Evolutionary conservation across 2,888 invertebrate species (phyloP), one percentile per base, ranked within the genome.

Genomic region (Euzophera pinguis): DNA sequence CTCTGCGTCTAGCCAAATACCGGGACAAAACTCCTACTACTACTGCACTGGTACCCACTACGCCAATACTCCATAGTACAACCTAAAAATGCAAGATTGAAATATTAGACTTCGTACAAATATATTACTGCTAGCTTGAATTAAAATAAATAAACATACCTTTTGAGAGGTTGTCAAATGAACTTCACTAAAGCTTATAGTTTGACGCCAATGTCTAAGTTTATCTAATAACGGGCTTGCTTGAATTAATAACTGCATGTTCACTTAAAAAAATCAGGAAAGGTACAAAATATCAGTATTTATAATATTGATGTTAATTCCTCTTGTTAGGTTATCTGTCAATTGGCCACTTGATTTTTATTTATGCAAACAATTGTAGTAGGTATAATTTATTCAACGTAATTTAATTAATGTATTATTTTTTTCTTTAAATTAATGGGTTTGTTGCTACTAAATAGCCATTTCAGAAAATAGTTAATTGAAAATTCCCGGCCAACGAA

Each of bases 1-100:
- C 92, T 71, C 94, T 92, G 54, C 94, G 91, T 52, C 96, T 91
- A 47, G 95, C 93, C 65, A 97, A 87, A 79, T 95, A 96, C 63
- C 94, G 93, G 39, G 97, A 96, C 29, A 98, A 81, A 8, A 96
- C 93, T 37, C 96, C 95, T 39, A 98, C 92, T n/a, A 97, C 88
- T 7, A 95, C 92, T 14, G 96, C 93, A 70, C 97, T 96, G 41
- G 93, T 92, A 22, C 91, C 90, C 29, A 90, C 87, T 37, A 95
- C 92, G 48, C 95, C 93, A 60, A 95, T 90, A 59, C 95, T 94
- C 73, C 95, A 91, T 68, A 95, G 84, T 53, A 95, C 91, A 54
- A 95, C 92, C 94, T 95, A 69, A 13, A 16, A 14, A 43, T 41
- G 16, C 14, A 22, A 42, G 37, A n/a, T 51, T 29, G n/a, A 12